Evolutionary conservation across 1,140 invertebrate genomes (phyloP).

Genomic region (Polyergus mexicanus): DNA sequence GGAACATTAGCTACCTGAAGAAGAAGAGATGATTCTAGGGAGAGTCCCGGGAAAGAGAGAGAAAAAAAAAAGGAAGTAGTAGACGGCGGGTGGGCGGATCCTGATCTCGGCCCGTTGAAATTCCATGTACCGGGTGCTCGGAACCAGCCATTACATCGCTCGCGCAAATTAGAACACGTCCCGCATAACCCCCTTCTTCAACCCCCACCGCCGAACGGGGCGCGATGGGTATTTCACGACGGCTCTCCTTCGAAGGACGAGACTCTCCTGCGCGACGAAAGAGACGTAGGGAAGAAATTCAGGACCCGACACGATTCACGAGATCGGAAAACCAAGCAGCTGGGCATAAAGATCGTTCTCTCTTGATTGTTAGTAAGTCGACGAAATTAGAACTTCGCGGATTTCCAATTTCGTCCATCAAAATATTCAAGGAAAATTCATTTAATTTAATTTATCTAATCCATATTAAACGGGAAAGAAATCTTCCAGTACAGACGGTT

Average conservation of each 20-base stretch:
- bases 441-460: too few relatives aligned
- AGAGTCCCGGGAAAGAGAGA: conserved; percentile 21
- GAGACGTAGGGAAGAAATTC: conserved; percentile 46
- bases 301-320: not conserved
- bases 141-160: conserved; percentile 60
- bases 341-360: not conserved
- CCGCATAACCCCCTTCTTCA: not conserved
- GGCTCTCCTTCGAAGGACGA: conserved; percentile 6
- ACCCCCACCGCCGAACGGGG: not conserved
- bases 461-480: too few relatives aligned
- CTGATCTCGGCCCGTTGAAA: conserved; percentile 51
- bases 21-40: conserved; percentile 9
- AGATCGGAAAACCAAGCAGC: not conserved
- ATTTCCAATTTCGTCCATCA: not conserved
- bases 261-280: not conserved
- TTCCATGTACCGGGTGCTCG: conserved; percentile 64
- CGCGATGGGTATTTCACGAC: conserved; percentile 46
- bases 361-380: not conserved
- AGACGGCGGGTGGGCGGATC: conserved; percentile 49
- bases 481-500: too few relatives aligned
- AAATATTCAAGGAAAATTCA: too few relatives aligned
- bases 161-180: conserved; percentile 60
- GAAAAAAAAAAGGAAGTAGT: conserved; percentile 40
- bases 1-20: conserved; percentile 63
- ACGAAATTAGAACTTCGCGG: not conserved